Conservation (phyloP, 1,140 invertebrate genomes). For the Archegozetes longisetosus region DNA sequence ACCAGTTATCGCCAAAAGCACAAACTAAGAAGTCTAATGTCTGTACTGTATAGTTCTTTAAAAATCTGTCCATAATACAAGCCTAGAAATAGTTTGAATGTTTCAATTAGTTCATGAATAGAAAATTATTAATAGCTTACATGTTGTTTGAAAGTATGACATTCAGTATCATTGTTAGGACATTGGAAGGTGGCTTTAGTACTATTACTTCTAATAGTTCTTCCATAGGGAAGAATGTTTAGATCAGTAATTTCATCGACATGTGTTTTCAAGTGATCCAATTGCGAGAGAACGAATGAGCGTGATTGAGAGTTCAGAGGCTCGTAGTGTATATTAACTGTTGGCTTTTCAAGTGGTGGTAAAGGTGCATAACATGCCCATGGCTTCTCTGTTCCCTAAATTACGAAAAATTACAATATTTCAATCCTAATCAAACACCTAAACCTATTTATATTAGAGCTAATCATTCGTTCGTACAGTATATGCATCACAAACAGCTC, state of each 20-base stretch:
- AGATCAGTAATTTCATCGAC: not conserved
- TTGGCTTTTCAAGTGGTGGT: slow-evolving; percentile 3
- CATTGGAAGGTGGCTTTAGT: not conserved
- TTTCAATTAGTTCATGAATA: not conserved
- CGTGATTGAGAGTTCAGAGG: not conserved
- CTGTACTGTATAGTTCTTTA: not conserved
- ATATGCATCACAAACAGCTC: slow-evolving; percentile 16
- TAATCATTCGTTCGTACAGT: not conserved
- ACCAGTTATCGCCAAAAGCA: slow-evolving; percentile 1
- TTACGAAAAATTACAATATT: not conserved
- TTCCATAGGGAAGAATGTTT: slow-evolving; percentile 4
- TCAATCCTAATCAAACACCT: too few relatives aligned
- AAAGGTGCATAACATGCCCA: slow-evolving; percentile 1
- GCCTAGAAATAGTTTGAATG: not conserved
- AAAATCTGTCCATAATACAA: slow-evolving; percentile 6
- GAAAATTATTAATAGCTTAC: not conserved
- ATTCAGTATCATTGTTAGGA: not conserved
- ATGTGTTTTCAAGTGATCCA: slow-evolving; percentile 1
- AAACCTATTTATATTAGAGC: too few relatives aligned
- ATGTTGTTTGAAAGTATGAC: not conserved
- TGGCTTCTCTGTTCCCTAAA: slow-evolving; percentile 12
- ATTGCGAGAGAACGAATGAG: slow-evolving; percentile 2
- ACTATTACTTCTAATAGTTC: not conserved
- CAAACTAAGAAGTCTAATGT: not conserved
- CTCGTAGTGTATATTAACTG: slow-evolving; percentile 8